Conservation (phyloP, 1,140 invertebrate genomes). For the Drosophila tropicalis region DNA sequence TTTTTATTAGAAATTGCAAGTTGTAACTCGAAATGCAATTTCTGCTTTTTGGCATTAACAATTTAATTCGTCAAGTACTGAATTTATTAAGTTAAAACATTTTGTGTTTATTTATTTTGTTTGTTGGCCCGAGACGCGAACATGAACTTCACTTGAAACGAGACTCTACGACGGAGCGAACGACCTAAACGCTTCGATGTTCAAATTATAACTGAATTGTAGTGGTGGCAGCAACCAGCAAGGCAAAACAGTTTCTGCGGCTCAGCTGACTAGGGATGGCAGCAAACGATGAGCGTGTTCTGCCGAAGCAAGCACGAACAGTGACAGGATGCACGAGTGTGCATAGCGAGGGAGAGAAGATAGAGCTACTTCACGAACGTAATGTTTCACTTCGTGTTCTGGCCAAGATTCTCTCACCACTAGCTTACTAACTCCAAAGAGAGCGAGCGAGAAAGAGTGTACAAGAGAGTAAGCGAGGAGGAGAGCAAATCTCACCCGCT, state of each 20-base stretch:
- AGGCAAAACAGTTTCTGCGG: constrained; percentile 37
- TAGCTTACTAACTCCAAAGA: not conserved
- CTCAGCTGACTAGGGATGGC: constrained; percentile 32
- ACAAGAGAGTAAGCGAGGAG: constrained; percentile 28
- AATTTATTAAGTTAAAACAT: constrained; percentile 16
- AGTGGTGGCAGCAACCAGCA: constrained; percentile 27
- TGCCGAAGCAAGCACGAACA: not conserved
- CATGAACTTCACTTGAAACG: constrained; percentile 10
- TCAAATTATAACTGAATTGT: constrained; percentile 67
- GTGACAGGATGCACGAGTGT: not conserved
- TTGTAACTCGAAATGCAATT: constrained; percentile 4
- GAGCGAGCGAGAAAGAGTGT: constrained; percentile 18
- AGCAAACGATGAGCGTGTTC: not conserved
- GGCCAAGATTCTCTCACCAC: not conserved
- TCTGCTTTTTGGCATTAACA: constrained; percentile 11
- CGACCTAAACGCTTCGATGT: constrained; percentile 62
- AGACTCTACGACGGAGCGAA: constrained; percentile 32
- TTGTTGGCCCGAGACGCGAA: constrained; percentile 16
- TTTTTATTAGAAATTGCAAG: constrained; percentile 21
- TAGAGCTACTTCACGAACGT: too few relatives aligned
- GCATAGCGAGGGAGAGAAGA: too few relatives aligned
- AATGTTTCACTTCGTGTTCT: not conserved
- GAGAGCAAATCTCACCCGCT: constrained; percentile 26
- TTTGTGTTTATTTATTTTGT: constrained; percentile 3
- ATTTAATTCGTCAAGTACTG: constrained; percentile 9